Evolutionary conservation across 2,888 invertebrate species (phyloP), one percentile per base, ranked within the genome.

Genomic region (Drosophila fulvimacula): DNA sequence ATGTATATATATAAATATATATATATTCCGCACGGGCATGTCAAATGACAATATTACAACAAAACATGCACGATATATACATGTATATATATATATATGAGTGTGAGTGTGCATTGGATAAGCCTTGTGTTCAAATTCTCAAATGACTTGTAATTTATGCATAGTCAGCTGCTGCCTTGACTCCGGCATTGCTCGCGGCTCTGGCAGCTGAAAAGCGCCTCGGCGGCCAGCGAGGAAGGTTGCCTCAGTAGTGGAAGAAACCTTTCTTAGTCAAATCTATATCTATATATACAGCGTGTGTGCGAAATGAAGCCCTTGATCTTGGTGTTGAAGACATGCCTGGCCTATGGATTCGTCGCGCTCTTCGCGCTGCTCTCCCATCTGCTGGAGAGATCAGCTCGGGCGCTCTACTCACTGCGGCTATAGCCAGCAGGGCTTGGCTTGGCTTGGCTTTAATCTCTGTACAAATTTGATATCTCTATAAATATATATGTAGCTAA

Each of bases 321-420:
- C 60, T 36, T 78, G 48, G 32, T 79, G 7, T 10, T 89, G 0
- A 79, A 81, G 52, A 77, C 69, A 7, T 32, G 79, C 10, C 7
- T 86, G 21, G 81, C 81, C 24, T 80, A 86, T 49, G 77, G 77
- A 6, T 89, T 89, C 41, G 84, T 89, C 4, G n/a, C 68, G 38
- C 15, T 84, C 15, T 84, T 81, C 10, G 65, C 70, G 5, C 32
- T 89, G 49, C 46, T 90, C 55, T 68, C 69, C 10, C 74, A 76
- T n/a, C 61, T 84, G n/a, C 56, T 79, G 21, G 69, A 75, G 34
- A 68, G 71, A 6, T 72, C 78, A 13, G 60, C 84, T 24, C 70
- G 83, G 52, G 71, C 79, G 55, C 24, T 69, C 42, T 61, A 51
- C 27, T 34, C 55, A 1, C 36, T 69, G 49, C 42, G 39, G 21